phyloP scores from a whole-genome alignment of 2,888 invertebrate species.

The Bellardia bayeri region DNA sequence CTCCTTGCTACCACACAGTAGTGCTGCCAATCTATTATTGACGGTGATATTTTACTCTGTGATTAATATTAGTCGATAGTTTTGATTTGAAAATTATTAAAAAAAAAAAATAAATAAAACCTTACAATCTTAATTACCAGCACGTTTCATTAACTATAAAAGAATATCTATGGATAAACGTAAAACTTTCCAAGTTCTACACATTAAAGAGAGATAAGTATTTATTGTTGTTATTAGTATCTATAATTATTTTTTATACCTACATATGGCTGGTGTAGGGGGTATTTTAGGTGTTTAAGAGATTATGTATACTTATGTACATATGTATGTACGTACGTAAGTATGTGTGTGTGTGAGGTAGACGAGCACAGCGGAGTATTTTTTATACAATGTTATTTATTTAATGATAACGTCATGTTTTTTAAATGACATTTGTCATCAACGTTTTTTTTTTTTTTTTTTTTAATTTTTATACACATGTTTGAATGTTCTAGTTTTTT shows the following conservation, averaged over 20 bases:
- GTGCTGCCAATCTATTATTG: too few relatives aligned
- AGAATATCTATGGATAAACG: neutral
- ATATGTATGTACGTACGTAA: neutral
- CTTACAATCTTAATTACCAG: neutral
- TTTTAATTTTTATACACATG: conserved; percentile 22
- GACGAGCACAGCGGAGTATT: neutral
- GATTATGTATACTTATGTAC: neutral
- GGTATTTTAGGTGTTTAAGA: neutral
- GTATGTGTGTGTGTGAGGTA: neutral
- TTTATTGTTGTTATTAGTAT: conserved; percentile 4
- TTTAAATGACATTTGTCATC: conserved; percentile 68
- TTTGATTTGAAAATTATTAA: neutral
- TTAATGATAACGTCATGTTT: conserved; percentile 68
- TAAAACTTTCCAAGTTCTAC: neutral
- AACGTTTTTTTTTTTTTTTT: conserved; percentile 22
- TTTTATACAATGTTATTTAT: conserved; percentile 51
- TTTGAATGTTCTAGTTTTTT: conserved; percentile 64
- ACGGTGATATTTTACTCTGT: too few relatives aligned
- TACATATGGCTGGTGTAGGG: neutral
- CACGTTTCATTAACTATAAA: neutral
- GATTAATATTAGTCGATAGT: neutral
- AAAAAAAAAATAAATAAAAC: neutral
- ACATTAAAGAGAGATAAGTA: neutral
- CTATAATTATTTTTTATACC: neutral
- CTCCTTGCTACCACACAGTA: too few relatives aligned